These are phyloP conservation scores for Taenaris catops DNA, from an alignment of 2,888 invertebrate species.

Conservation along the genomic window DNA sequence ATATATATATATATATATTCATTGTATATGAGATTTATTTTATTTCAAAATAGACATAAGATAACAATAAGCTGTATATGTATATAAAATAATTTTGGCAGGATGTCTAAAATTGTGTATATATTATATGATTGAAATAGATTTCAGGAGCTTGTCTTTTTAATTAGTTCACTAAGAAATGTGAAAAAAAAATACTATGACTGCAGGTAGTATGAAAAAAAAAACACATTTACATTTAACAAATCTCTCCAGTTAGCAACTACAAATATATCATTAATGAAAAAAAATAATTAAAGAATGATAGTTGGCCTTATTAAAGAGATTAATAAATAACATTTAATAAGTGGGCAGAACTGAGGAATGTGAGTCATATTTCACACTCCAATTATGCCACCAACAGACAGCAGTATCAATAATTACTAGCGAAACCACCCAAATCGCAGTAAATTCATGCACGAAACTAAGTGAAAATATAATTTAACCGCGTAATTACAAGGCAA, in stretches of 20 bases:
- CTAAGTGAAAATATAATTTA: constrained; percentile 51
- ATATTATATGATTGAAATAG: no score
- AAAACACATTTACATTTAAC: not conserved
- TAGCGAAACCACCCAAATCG: constrained; percentile 63
- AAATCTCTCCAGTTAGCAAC: not conserved
- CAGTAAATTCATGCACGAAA: constrained; percentile 59
- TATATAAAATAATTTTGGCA: no score
- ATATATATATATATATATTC: no score
- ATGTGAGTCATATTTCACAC: constrained; percentile 75
- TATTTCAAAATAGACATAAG: no score
- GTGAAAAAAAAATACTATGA: no score
- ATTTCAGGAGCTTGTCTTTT: no score
- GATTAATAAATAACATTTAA: constrained; percentile 53
- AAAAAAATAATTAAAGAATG: constrained; percentile 20
- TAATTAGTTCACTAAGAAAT: no score
- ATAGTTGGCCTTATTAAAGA: constrained; percentile 25
- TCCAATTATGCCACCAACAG: constrained; percentile 73
- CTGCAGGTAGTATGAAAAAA: constrained; percentile 12
- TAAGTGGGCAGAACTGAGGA: constrained; percentile 50
- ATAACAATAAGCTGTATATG: no score
- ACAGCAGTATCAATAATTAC: constrained; percentile 66
- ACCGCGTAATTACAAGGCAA: constrained; percentile 29
- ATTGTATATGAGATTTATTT: no score
- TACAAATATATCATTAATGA: constrained; percentile 4
- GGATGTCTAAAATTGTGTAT: no score